These are phyloP conservation scores for Rhinophrynus dorsalis DNA, from an alignment of 2,797 vertebrate genomes.

Conservation along the genomic window DNA sequence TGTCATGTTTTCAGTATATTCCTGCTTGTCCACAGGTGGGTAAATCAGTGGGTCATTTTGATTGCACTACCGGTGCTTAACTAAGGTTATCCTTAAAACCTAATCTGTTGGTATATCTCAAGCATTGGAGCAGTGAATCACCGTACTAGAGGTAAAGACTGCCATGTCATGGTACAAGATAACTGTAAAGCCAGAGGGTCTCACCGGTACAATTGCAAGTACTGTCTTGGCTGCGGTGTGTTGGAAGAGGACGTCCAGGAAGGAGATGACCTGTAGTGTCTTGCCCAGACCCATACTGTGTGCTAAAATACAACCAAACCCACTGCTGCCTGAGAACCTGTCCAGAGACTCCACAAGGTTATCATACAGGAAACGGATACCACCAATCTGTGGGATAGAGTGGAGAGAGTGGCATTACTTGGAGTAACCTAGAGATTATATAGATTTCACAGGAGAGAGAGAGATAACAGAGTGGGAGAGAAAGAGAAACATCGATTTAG, in stretches of 20 bases:
- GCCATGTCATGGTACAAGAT: too few species aligned
- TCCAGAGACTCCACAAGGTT: constrained; percentile 96
- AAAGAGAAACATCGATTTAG: too few species aligned
- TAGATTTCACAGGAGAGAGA: too few species aligned
- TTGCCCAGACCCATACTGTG: constrained; percentile 98
- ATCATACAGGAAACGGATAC: constrained; percentile 97
- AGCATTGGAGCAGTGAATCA: too few species aligned
- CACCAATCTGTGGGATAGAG: constrained; percentile 78
- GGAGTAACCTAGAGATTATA: too few species aligned
- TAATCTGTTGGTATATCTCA: too few species aligned
- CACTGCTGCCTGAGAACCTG: constrained; percentile 90
- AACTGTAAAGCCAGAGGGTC: constrained; percentile 56
- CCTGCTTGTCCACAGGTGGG: too few species aligned
- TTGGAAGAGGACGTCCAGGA: constrained; percentile 90
- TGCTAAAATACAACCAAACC: constrained; percentile 96
- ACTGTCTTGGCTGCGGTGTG: constrained; percentile 96
- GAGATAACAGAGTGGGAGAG: too few species aligned
- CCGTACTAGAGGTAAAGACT: not conserved
- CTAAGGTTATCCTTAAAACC: too few species aligned
- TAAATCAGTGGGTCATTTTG: too few species aligned
- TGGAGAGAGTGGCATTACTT: not conserved
- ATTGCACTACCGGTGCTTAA: too few species aligned
- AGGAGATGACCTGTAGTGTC: constrained; percentile 97
- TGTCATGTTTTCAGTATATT: too few species aligned
- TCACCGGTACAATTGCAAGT: constrained; percentile 95